These are phyloP conservation scores for Anguilla rostrata DNA, from an alignment of 2,113 vertebrate species.

Conservation along the genomic window DNA sequence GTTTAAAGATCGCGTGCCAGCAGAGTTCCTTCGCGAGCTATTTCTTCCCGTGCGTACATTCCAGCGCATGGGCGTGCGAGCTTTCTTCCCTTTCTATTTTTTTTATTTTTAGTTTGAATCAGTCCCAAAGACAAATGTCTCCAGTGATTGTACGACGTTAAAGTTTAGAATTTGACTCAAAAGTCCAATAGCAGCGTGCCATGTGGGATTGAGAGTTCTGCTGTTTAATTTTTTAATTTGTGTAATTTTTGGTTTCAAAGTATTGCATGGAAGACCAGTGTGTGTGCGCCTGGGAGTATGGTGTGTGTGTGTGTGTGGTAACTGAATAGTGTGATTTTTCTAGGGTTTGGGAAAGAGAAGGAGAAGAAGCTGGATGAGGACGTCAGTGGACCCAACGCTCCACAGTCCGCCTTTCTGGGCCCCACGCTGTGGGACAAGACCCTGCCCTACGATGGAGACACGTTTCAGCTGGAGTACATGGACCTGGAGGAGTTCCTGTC, in stretches of 20 bases:
- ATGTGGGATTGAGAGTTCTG: too few relatives aligned
- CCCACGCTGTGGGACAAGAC: conserved; percentile 99
- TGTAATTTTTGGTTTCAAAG: not conserved
- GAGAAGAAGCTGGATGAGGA: conserved; percentile 96
- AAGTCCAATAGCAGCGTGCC: not conserved
- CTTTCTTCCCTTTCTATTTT: not conserved
- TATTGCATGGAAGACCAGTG: not conserved
- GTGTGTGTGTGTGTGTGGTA: not conserved
- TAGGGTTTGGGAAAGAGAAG: conserved; percentile 90
- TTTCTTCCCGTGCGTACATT: conserved; percentile 2
- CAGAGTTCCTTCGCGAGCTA: not conserved
- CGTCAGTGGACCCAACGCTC: conserved; percentile 64
- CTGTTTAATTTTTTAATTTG: too few relatives aligned
- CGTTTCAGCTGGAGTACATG: conserved; percentile 99
- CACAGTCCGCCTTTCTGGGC: conserved; percentile 94
- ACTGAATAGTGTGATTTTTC: conserved; percentile 16
- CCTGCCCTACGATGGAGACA: conserved; percentile 92
- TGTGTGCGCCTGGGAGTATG: too few relatives aligned
- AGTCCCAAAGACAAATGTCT: not conserved
- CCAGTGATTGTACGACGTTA: not conserved
- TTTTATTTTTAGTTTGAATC: not conserved
- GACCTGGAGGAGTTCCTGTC: conserved; percentile 98
- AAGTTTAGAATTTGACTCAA: not conserved
- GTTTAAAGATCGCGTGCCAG: not conserved
- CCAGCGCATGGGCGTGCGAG: not conserved